Evolutionary conservation across 2,113 vertebrate species (phyloP).

Genomic region (Ptyas mucosa): DNA sequence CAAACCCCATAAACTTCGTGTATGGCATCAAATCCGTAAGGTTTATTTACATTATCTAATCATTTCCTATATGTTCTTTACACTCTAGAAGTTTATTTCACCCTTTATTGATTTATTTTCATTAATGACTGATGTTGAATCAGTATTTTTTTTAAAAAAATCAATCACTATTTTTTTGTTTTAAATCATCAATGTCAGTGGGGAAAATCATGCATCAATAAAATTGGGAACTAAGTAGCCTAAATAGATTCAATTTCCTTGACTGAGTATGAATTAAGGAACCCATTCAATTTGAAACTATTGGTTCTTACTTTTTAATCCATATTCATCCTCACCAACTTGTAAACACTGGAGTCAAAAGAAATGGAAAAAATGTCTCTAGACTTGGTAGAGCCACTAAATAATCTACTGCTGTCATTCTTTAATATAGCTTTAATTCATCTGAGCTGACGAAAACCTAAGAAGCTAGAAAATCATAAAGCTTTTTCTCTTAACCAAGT

Average conservation of each 20-base stretch:
- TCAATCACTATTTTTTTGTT: background rate
- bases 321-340: background rate
- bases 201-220: conserved; percentile 1
- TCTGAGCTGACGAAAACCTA: background rate
- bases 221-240: background rate
- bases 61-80: background rate
- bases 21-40: background rate
- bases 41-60: background rate
- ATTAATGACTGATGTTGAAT: background rate
- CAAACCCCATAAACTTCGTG: background rate
- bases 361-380: background rate
- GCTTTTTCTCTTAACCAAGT: background rate
- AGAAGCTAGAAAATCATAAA: background rate
- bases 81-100: background rate
- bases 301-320: conserved; percentile 20
- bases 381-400: background rate
- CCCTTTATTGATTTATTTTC: background rate
- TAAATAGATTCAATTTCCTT: background rate
- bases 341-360: background rate
- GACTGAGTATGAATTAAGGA: background rate
- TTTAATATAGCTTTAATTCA: background rate
- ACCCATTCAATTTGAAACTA: background rate
- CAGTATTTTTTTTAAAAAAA: background rate
- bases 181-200: background rate
- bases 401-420: background rate